Base-by-base conservation (phyloP, 2,113 vertebrate genomes). In the Protomyctophum bolini region DNA sequence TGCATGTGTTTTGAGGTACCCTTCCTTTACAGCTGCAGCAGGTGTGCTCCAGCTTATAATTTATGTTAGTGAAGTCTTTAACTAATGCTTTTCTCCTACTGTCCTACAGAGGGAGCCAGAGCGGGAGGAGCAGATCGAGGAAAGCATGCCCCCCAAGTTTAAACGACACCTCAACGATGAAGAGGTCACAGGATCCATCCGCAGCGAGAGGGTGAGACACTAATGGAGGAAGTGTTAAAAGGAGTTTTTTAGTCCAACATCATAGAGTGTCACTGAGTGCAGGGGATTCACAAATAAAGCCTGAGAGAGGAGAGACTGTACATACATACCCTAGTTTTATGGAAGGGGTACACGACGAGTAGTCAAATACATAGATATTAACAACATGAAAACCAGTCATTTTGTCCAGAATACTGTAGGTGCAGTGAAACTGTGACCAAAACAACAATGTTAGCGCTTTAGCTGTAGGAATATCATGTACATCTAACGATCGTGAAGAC, bases 101-200 rank as follows among this genome's bases (percentile, higher is more conserved):
- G 29, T 62, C 72, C 76, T 76, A 54, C 82, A 94, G 93, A 92
- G 91, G 90, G 93, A 94, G 88, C 92, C 92, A 83, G 92, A 94
- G 75, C 87, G 49, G 90, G 92, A 92, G 92, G 91, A 94, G 87
- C 92, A 91, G 84, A 81, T 82, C 61, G 91, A 92, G 70, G 84
- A 91, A 89, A 91, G 74, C 73, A 99, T 99, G 97, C 97, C 97
- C 79, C 97, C 97, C 67, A 99, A 99, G 87, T 99, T 99, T 87
- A 99, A 99, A 87, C 92, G 97, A 82, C 97, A 99, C 88, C 92
- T 99, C 66, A 96, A 99, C 33, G 97, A 98, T 4, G 97, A 98
- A 2, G 97, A 99, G 80, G 96, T 99, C 87, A 98, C 97, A 0
- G 97, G 97, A 71, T 99, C 97, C 15, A 90, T 98, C 79, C 96